A percentile compares a stretch with the other conserved stretches of the same genome.
These are phyloP conservation scores for Biston stratarius DNA, from an alignment of 2,888 invertebrate species.

Conservation along the genomic window DNA sequence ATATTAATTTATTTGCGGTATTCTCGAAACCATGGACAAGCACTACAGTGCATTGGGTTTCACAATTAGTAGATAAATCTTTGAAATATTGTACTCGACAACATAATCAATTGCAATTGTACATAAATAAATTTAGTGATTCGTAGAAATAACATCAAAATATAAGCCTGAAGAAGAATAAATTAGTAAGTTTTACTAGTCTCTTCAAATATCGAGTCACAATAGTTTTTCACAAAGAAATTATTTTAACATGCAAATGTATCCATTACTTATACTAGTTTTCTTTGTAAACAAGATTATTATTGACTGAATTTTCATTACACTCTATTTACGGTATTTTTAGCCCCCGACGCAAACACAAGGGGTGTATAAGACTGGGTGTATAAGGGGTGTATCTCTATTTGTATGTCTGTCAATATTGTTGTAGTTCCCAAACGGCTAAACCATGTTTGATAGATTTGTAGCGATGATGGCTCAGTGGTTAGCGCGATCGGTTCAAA, in stretches of 20 bases:
- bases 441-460: too few species aligned
- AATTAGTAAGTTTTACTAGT: not conserved
- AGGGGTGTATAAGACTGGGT: too few species aligned
- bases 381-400: too few species aligned
- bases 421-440: too few species aligned
- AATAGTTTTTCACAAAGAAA: constrained; percentile 12
- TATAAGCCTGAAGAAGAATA: not conserved
- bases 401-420: too few species aligned
- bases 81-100: too few species aligned
- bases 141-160: too few species aligned
- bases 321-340: constrained; percentile 4
- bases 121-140: too few species aligned
- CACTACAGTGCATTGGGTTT: not conserved
- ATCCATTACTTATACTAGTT: not conserved
- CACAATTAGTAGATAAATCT: not conserved
- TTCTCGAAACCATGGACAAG: not conserved
- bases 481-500: too few species aligned
- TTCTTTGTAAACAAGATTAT: constrained; percentile 10
- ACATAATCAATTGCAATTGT: too few species aligned
- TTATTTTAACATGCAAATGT: constrained; percentile 11
- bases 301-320: constrained; percentile 5
- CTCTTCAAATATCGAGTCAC: not conserved
- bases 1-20: constrained; percentile 5
- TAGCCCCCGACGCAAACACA: not conserved
- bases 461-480: too few species aligned